Conservation (phyloP, 2,888 invertebrate genomes). For the Lepidocyrtinus sp. region DNA sequence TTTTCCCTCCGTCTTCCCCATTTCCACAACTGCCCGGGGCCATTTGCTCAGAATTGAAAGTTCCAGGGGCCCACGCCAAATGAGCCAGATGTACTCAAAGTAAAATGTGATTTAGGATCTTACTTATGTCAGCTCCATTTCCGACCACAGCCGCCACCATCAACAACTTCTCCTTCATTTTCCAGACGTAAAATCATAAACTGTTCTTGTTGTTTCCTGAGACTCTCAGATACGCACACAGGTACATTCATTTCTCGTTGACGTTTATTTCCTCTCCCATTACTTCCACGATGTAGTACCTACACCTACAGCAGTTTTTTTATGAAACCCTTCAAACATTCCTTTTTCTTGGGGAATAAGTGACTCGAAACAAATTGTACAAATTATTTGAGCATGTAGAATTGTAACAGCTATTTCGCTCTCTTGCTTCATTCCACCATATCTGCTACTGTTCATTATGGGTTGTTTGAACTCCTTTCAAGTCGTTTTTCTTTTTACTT, state of each 20-base stretch:
- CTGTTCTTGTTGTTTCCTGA: not conserved
- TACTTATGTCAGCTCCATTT: not conserved
- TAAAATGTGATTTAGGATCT: not conserved
- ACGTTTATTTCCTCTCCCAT: not conserved
- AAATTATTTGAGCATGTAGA: slow-evolving; percentile 33
- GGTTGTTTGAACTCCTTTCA: slow-evolving; percentile 13
- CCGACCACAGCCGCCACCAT: not conserved
- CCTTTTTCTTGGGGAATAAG: not conserved
- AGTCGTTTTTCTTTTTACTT: not conserved
- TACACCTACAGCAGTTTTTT: no score
- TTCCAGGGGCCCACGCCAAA: not conserved
- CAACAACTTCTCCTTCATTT: not conserved
- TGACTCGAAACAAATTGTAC: slow-evolving; percentile 33
- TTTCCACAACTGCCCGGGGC: not conserved
- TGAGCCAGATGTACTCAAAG: not conserved
- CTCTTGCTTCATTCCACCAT: not conserved
- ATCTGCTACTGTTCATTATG: slow-evolving; percentile 20
- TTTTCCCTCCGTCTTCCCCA: not conserved
- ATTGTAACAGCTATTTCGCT: not conserved
- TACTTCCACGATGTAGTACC: not conserved
- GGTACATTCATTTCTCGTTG: not conserved
- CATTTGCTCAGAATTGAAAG: not conserved
- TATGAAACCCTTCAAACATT: not conserved
- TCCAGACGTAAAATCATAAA: not conserved
- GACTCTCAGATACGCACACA: not conserved